Evolutionary conservation across 1,140 invertebrate genomes (phyloP).

Genomic region (Caerostris darwini): DNA sequence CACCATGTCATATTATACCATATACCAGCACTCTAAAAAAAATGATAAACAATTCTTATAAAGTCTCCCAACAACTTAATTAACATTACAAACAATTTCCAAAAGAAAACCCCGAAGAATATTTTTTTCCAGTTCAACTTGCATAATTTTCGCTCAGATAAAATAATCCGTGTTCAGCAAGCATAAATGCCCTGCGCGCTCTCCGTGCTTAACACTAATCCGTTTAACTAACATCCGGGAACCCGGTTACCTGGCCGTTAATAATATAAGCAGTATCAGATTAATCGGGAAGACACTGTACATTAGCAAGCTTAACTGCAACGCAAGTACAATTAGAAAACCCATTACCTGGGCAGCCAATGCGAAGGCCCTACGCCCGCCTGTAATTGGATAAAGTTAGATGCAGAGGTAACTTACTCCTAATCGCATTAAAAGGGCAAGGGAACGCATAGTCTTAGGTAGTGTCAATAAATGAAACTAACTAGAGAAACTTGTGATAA

Average conservation of each 20-base stretch:
- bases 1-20: too few relatives aligned
- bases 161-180: neutral
- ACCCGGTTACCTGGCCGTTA: constrained; percentile 37
- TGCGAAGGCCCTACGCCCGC: neutral
- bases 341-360: constrained; percentile 44
- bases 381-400: constrained; percentile 66
- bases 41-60: too few relatives aligned
- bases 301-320: constrained; percentile 31
- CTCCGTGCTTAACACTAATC: constrained; percentile 47
- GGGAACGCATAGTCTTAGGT: constrained; percentile 38
- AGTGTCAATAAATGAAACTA: constrained; percentile 64
- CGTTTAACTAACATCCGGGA: constrained; percentile 41
- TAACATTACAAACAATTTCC: too few relatives aligned
- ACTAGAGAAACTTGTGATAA: constrained; percentile 39
- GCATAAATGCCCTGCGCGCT: constrained; percentile 14
- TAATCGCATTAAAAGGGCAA: constrained; percentile 59
- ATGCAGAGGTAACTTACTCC: constrained; percentile 56
- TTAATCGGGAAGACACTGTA: constrained; percentile 42
- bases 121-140: neutral
- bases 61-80: too few relatives aligned
- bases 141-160: neutral
- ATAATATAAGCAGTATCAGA: constrained; percentile 72
- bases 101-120: neutral
- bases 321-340: constrained; percentile 60
- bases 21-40: too few relatives aligned